These are phyloP conservation scores for Exephanes ischioxanthus DNA, from an alignment of 2,888 invertebrate genomes.

Conservation along the genomic window DNA sequence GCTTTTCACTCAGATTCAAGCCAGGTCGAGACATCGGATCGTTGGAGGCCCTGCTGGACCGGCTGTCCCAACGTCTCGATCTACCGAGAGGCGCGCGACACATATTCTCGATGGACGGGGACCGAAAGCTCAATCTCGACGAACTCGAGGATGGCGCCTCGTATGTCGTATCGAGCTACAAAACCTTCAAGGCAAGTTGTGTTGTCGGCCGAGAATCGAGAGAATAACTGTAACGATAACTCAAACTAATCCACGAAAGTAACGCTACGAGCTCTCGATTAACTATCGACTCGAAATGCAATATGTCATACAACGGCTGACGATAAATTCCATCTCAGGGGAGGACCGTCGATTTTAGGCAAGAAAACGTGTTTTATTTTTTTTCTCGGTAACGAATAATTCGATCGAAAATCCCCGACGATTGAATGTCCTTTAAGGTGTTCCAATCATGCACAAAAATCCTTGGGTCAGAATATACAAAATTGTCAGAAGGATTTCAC, in stretches of 20 bases:
- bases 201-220: not conserved
- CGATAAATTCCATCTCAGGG: too few species aligned
- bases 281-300: too few species aligned
- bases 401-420: too few species aligned
- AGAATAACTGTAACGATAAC: not conserved
- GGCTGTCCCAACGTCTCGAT: constrained; percentile 94
- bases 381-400: too few species aligned
- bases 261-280: not conserved
- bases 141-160: constrained; percentile 96
- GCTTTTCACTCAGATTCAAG: constrained; percentile 87
- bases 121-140: constrained; percentile 92
- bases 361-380: too few species aligned
- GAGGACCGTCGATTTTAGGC: too few species aligned
- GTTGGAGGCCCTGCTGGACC: constrained; percentile 93
- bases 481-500: too few species aligned
- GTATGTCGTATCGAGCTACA: constrained; percentile 97
- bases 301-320: too few species aligned
- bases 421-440: too few species aligned
- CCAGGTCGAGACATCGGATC: constrained; percentile 95
- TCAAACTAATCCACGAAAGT: not conserved
- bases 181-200: constrained; percentile 93
- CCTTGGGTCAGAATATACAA: too few species aligned
- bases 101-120: constrained; percentile 96
- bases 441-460: too few species aligned
- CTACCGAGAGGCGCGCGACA: constrained; percentile 95